phyloP scores from a whole-genome alignment of 2,797 vertebrate genomes.

The Hydrocynus forskahlii region DNA sequence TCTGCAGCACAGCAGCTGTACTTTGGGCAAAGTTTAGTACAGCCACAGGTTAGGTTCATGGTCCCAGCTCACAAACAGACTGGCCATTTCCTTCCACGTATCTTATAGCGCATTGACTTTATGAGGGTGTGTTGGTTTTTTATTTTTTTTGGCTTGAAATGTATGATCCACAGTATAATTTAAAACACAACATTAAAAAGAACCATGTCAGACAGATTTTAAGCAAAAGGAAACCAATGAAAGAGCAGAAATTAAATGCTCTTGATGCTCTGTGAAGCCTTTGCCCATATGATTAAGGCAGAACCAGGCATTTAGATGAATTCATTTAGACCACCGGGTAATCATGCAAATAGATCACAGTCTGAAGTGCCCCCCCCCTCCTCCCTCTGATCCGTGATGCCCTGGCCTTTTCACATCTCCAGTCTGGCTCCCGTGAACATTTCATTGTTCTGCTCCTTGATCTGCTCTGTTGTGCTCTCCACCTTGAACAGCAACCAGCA shows the following conservation, averaged over 20 bases:
- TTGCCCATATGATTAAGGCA: not conserved
- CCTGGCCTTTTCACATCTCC: constrained; percentile 14
- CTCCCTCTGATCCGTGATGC: not conserved
- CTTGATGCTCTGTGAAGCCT: not conserved
- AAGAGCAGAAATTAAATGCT: not conserved
- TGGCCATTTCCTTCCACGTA: not conserved
- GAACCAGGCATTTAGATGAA: constrained; percentile 4
- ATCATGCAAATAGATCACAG: constrained; percentile 10
- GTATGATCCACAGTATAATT: not conserved
- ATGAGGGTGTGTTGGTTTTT: not conserved
- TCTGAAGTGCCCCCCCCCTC: not conserved
- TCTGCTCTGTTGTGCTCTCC: constrained; percentile 27
- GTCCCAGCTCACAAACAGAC: not conserved
- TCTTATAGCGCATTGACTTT: not conserved
- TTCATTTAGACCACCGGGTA: not conserved
- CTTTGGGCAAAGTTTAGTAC: constrained; percentile 9
- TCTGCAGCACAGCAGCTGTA: constrained; percentile 41
- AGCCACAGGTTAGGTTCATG: not conserved
- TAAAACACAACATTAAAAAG: not conserved
- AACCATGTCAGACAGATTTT: not conserved
- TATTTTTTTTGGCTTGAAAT: not conserved
- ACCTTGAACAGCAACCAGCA: constrained; percentile 19
- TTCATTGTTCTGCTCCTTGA: constrained; percentile 34
- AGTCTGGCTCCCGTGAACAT: constrained; percentile 17
- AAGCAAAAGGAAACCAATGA: not conserved